Evolutionary conservation across 2,113 vertebrate species (phyloP).

Genomic region (Penelope pileata): DNA sequence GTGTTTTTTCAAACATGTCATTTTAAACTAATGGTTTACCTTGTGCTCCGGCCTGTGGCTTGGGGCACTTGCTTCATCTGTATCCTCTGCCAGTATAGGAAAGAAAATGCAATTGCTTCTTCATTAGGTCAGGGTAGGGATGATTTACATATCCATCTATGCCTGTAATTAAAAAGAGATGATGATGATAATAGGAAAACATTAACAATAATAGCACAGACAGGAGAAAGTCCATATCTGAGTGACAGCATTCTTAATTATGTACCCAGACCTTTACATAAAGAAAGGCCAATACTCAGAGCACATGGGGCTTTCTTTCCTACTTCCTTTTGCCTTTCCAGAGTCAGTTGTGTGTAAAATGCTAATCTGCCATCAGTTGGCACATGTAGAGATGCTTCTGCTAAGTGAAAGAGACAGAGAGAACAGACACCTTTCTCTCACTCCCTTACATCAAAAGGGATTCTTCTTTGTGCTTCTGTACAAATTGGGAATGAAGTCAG

Average conservation of each 20-base stretch:
- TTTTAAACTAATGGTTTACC: background rate
- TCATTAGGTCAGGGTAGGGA: background rate
- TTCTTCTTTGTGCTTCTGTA: background rate
- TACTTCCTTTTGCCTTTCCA: background rate
- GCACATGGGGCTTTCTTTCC: background rate
- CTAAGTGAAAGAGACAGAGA: background rate
- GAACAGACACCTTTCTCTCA: background rate
- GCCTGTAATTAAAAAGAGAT: constrained; percentile 18
- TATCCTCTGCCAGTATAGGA: background rate
- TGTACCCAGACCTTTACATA: background rate
- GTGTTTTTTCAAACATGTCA: background rate
- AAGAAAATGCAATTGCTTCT: background rate
- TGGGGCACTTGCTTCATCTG: background rate
- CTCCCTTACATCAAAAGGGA: background rate
- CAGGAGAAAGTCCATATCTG: background rate
- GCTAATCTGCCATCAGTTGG: background rate
- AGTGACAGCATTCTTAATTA: background rate
- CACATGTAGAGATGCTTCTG: background rate
- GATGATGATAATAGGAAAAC: background rate
- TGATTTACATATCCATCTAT: constrained; percentile 17
- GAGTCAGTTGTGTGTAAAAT: background rate
- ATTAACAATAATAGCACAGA: background rate
- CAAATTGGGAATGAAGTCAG: background rate
- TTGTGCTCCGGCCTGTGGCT: background rate
- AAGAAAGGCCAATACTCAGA: background rate